phyloP scores from a whole-genome alignment of 1,140 invertebrate species.

The Bactericera cockerelli region DNA sequence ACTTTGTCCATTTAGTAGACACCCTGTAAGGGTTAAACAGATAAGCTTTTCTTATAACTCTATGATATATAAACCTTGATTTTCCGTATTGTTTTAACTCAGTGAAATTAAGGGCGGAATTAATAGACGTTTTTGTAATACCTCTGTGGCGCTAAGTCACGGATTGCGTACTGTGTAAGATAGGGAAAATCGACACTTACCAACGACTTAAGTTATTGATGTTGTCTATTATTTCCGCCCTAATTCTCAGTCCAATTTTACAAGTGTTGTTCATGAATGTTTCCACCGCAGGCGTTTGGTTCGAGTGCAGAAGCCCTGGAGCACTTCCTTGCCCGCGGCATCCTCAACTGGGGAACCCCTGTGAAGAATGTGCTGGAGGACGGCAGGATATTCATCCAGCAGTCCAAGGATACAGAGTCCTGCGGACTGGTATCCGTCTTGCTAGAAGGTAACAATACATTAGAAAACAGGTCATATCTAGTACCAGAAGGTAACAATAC shows the following conservation, averaged over 20 bases:
- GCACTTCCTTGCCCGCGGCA: conserved; percentile 64
- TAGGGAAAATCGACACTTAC: too few relatives aligned
- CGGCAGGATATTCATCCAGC: conserved; percentile 78
- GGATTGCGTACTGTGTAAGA: too few relatives aligned
- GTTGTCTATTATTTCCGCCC: too few relatives aligned
- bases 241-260: neutral
- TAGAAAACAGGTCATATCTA: conserved; percentile 66
- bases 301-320: conserved; percentile 72
- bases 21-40: too few relatives aligned
- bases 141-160: too few relatives aligned
- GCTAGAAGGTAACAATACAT: conserved; percentile 46
- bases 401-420: conserved; percentile 62
- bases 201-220: too few relatives aligned
- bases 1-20: too few relatives aligned
- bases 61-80: too few relatives aligned
- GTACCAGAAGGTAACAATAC: conserved; percentile 58
- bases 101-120: too few relatives aligned
- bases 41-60: too few relatives aligned
- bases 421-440: conserved; percentile 77
- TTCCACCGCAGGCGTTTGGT: conserved; percentile 82
- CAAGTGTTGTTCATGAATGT: conserved; percentile 23
- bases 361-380: conserved; percentile 77
- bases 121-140: too few relatives aligned
- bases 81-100: too few relatives aligned
- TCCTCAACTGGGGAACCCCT: conserved; percentile 85